phyloP scores from a whole-genome alignment of 2,888 invertebrate genomes.

The Drosophila neutralis region DNA sequence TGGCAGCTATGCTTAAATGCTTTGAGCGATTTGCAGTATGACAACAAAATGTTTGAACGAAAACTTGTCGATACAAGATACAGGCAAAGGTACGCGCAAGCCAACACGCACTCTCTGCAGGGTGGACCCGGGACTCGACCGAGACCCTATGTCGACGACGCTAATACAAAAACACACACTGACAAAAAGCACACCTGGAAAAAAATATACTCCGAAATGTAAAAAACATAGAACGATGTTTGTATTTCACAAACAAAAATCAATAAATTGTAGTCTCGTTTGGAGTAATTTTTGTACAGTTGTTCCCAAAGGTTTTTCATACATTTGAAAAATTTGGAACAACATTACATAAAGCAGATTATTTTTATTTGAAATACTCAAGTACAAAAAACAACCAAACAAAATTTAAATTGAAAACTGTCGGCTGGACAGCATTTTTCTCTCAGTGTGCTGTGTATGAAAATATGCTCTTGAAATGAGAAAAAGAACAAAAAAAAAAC shows the following conservation, averaged over 20 bases:
- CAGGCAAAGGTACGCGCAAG: constrained; percentile 35
- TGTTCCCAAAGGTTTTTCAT: too few relatives aligned
- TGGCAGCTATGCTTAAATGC: constrained; percentile 11
- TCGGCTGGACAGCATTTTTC: not conserved
- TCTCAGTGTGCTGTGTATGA: not conserved
- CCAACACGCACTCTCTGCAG: constrained; percentile 36
- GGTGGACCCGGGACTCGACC: constrained; percentile 9
- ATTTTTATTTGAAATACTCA: too few relatives aligned
- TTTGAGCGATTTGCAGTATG: not conserved
- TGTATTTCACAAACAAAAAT: not conserved
- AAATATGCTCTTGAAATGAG: constrained; percentile 35
- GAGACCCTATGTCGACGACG: constrained; percentile 13
- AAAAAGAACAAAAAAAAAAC: constrained; percentile 11
- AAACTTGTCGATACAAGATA: constrained; percentile 36
- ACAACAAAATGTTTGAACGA: constrained; percentile 19
- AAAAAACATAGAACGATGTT: not conserved
- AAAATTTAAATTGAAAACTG: too few relatives aligned
- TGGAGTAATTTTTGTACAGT: not conserved
- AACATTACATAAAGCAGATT: too few relatives aligned
- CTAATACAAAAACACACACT: constrained; percentile 11
- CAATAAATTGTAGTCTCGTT: not conserved
- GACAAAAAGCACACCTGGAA: not conserved
- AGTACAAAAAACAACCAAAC: too few relatives aligned
- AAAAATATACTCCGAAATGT: not conserved
- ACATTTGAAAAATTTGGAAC: too few relatives aligned